These are phyloP conservation scores for Neria commutata DNA, from an alignment of 2,888 invertebrate genomes.

Conservation along the genomic window DNA sequence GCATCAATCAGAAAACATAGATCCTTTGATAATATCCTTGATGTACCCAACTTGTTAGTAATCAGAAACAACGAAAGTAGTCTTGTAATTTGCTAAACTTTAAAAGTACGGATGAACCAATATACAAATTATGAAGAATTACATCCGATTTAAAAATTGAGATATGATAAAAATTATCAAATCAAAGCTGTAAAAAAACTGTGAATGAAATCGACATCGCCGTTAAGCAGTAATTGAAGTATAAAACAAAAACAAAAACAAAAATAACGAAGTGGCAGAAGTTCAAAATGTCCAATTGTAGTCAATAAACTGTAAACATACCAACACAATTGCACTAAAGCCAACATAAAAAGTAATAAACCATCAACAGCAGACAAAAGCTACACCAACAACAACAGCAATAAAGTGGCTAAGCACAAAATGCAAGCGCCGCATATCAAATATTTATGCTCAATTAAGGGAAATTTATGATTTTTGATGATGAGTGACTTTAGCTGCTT, in stretches of 20 bases:
- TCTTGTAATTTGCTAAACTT: no score
- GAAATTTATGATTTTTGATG: conserved; percentile 29
- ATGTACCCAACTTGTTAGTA: no score
- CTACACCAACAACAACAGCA: not conserved
- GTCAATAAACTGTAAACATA: not conserved
- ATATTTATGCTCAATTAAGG: conserved; percentile 32
- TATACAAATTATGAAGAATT: no score
- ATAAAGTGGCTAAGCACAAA: not conserved
- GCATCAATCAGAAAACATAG: no score
- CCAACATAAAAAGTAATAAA: not conserved
- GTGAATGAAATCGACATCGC: no score
- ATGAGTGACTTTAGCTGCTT: not conserved
- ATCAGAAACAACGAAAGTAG: no score
- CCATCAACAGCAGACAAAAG: not conserved
- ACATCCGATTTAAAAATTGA: no score
- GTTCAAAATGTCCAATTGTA: not conserved
- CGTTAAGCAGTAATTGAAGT: no score
- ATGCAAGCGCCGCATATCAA: conserved; percentile 8
- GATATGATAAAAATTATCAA: no score
- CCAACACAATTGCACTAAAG: not conserved
- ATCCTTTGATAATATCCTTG: no score
- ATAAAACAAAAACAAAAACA: not conserved
- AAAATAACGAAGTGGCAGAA: not conserved
- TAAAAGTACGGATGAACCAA: no score
- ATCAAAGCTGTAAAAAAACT: no score